A percentile compares a stretch with the other conserved stretches of the same genome.
Conservation (phyloP, 2,797 vertebrate genomes). For the Helarctos malayanus region DNA sequence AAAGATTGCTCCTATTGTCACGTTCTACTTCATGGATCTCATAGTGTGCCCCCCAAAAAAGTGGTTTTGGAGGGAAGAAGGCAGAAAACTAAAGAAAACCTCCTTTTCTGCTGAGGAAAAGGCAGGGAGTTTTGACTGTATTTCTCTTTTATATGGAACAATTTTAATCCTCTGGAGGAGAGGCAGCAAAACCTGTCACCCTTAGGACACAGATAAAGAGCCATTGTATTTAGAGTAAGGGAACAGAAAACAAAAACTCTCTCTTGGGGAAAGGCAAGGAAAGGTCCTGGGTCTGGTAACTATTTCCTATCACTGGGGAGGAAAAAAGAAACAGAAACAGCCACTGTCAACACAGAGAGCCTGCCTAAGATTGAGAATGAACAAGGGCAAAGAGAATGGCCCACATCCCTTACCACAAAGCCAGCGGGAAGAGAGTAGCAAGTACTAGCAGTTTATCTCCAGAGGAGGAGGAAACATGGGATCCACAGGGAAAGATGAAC, state of each 20-base stretch:
- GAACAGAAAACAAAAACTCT: neutral
- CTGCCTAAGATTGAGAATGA: neutral
- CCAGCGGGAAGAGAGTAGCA: neutral
- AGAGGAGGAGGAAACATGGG: neutral
- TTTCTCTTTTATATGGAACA: neutral
- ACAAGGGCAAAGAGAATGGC: neutral
- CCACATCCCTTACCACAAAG: neutral
- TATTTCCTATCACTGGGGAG: neutral
- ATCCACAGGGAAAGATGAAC: neutral
- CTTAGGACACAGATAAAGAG: neutral
- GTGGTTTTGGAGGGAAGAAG: neutral
- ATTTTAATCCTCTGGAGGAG: neutral
- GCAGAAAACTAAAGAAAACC: neutral
- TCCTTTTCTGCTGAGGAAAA: neutral
- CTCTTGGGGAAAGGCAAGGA: neutral
- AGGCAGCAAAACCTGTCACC: neutral
- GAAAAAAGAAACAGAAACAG: neutral
- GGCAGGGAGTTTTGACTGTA: neutral
- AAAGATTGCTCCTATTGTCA: neutral
- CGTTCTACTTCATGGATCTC: neutral
- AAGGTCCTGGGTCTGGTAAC: too few species aligned
- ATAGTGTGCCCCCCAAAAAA: neutral
- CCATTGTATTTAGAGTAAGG: neutral
- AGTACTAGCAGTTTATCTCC: neutral
- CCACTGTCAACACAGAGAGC: neutral